Evolutionary conservation across 2,113 vertebrate genomes (phyloP), one percentile per base, ranked within the genome.

Genomic region (Tupaia chinensis): DNA sequence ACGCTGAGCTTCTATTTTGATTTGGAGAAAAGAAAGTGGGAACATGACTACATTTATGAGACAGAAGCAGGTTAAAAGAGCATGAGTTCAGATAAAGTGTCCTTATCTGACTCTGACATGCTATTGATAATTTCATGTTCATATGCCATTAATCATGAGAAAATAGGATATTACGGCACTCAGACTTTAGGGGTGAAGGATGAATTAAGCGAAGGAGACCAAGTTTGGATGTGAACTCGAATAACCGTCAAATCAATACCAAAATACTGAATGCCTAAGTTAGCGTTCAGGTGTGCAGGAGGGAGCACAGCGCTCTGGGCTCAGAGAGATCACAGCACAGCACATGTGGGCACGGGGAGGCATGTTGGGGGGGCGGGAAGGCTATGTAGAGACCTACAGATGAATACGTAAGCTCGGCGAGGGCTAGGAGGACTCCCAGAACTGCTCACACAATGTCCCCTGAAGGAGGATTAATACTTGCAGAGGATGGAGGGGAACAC

Each of bases 161-260:
- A 60, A 5, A 23, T 2, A n/a, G 58, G 23, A 66, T 58, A 53
- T 53, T 25, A 20, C 29, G 9, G 70, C 60, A 34, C 82, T 60
- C 5, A 10, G 34, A 56, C 10, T 29, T 29, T 14, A 68, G 2
- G 4, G 11, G 10, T 0, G 0, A 16, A 89, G 3, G 13, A 25
- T 9, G 0, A 7, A 14, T 44, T 65, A 22, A 17, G 23, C 1
- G 1, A n/a, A 29, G 14, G 32, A 61, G 32, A 34, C n/a, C 14
- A 63, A 29, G 14, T 20, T 19, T 65, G n/a, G 72, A 54, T 10
- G 29, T 73, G 54, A 63, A 29, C 17, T 63, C 63, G 16, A 70
- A n/a, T 65, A 53, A 76, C 20, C n/a, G 34, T 22, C 25, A 9
- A 34, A 25, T 78, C 44, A 3, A 22, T 34, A 20, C 6, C 9